Conservation (phyloP, 1,140 invertebrate species). For the Lepidurus apus region DNA sequence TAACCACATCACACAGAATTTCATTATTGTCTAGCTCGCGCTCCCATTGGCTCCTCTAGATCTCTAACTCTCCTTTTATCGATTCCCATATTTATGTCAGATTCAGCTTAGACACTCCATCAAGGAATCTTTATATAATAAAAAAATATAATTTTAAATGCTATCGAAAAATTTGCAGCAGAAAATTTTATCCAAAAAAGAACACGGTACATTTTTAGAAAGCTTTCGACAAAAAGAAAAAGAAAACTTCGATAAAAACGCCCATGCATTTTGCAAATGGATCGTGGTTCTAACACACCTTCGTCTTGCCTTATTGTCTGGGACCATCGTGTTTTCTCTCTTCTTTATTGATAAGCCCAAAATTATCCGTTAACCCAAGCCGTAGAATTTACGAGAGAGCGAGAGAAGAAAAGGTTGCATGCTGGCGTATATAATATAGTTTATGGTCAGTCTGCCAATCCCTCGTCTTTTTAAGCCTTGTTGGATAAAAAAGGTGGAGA, state of each 20-base stretch:
- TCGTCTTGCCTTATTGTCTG: neutral
- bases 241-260: too few relatives aligned
- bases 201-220: too few relatives aligned
- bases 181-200: too few relatives aligned
- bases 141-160: neutral
- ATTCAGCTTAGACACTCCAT: neutral
- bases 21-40: neutral
- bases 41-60: neutral
- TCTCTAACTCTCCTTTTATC: neutral
- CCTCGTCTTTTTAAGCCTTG: neutral
- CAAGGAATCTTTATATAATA: too few relatives aligned
- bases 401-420: constrained; percentile 1
- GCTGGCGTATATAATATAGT: neutral
- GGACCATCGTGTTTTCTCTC: neutral
- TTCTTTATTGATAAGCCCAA: constrained; percentile 14
- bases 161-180: too few relatives aligned
- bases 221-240: too few relatives aligned
- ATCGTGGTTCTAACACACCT: neutral
- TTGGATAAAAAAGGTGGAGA: too few relatives aligned
- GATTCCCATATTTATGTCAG: neutral
- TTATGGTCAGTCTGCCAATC: constrained; percentile 6
- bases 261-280: too few relatives aligned
- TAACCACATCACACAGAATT: neutral
- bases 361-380: neutral
- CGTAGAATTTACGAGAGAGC: neutral